Evolutionary conservation across 2,113 vertebrate genomes (phyloP).

Genomic region (Agapornis roseicollis): DNA sequence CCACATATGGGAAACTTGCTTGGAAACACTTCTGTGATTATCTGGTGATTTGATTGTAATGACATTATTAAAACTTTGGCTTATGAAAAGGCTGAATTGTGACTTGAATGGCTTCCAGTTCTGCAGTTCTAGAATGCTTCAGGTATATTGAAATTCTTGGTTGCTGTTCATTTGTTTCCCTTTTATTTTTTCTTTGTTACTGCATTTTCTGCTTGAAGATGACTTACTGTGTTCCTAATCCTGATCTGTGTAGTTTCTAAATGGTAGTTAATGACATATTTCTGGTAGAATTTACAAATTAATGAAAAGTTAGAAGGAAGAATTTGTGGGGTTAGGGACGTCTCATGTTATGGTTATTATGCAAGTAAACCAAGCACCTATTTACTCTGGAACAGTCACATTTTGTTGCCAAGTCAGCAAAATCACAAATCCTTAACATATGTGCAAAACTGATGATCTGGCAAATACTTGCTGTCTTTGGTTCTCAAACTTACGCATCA

Average conservation of each 20-base stretch:
- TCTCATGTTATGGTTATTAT: background rate
- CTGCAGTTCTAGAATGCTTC: background rate
- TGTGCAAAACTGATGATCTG: background rate
- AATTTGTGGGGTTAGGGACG: accelerated
- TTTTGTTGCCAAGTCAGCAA: background rate
- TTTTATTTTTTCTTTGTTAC: background rate
- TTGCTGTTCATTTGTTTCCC: accelerated
- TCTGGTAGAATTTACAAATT: background rate
- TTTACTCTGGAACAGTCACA: background rate
- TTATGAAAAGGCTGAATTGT: background rate
- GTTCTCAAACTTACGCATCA: background rate
- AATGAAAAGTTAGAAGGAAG: background rate
- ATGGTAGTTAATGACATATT: background rate
- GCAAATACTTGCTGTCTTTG: background rate
- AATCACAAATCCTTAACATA: background rate
- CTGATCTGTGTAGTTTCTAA: background rate
- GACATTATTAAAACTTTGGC: background rate
- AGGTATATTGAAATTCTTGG: background rate
- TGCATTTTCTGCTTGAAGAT: background rate
- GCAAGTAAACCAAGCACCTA: background rate
- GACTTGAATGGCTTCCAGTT: background rate
- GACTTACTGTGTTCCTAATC: background rate
- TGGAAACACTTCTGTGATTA: conserved; percentile 2
- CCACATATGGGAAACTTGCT: background rate
- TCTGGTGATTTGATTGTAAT: background rate